Percentiles rank a stretch among this genome's conserved stretches.
Evolutionary conservation across 30 jellyfish, hydroid and myxozoan genomes (phyloP).

Genomic region (Mastigias papua): DNA sequence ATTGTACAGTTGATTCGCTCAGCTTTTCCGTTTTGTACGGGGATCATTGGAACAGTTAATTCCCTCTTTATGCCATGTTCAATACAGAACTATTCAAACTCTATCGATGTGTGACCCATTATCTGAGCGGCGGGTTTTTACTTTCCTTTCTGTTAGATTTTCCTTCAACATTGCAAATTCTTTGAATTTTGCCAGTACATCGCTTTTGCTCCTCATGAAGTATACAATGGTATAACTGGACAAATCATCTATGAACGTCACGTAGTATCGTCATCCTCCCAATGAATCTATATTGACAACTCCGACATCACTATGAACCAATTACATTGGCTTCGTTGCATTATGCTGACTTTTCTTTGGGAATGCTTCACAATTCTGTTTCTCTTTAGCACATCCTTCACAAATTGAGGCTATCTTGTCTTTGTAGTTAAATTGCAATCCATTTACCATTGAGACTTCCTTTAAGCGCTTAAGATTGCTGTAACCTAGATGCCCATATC

Average conservation of each 20-base stretch:
- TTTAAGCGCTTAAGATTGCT: not conserved
- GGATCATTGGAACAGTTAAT: constrained; percentile 24
- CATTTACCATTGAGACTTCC: constrained; percentile 39
- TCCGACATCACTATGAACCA: constrained; percentile 51
- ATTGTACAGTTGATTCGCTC: constrained; percentile 30
- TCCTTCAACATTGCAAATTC: constrained; percentile 36
- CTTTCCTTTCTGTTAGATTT: constrained; percentile 7
- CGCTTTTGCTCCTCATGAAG: constrained; percentile 36
- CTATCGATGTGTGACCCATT: constrained; percentile 27
- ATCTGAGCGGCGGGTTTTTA: constrained; percentile 15
- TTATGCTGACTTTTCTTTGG: constrained; percentile 26
- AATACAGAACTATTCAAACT: not conserved
- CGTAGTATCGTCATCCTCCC: constrained; percentile 51
- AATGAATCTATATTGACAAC: constrained; percentile 40
- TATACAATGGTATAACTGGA: not conserved
- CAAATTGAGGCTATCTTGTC: constrained; percentile 22
- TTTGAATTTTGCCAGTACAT: constrained; percentile 45
- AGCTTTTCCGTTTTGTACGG: constrained; percentile 43
- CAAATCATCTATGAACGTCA: not conserved
- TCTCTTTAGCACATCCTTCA: constrained; percentile 17
- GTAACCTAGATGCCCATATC: not conserved
- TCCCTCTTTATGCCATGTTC: constrained; percentile 2
- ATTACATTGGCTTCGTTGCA: constrained; percentile 11
- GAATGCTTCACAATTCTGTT: not conserved
- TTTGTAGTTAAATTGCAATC: constrained; percentile 12